Conservation (phyloP, 2,888 invertebrate genomes). For the Drosophila helvetica region DNA sequence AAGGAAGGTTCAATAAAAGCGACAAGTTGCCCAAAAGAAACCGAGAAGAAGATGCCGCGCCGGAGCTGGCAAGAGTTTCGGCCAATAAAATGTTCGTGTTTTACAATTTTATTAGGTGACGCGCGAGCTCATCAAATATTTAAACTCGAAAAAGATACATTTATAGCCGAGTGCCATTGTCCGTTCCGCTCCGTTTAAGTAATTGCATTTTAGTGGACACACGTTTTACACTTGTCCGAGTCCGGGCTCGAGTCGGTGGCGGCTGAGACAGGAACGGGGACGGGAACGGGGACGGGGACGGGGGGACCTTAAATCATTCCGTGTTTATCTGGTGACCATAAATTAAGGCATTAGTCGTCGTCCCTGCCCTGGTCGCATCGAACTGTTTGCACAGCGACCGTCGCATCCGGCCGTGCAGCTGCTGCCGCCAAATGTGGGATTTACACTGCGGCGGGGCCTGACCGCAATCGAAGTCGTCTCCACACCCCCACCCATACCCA, state of each 20-base stretch:
- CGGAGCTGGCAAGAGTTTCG: slow-evolving; percentile 21
- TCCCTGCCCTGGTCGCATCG: slow-evolving; percentile 65
- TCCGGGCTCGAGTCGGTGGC: neutral
- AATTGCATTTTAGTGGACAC: slow-evolving; percentile 75
- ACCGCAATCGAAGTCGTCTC: slow-evolving; percentile 64
- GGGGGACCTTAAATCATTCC: slow-evolving; percentile 67
- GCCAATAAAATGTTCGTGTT: slow-evolving; percentile 77
- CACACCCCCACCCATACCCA: slow-evolving; percentile 26
- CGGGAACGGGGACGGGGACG: too few relatives aligned
- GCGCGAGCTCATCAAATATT: slow-evolving; percentile 69
- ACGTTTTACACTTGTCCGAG: slow-evolving; percentile 57
- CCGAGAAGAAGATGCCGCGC: neutral
- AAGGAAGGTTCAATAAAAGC: slow-evolving; percentile 48
- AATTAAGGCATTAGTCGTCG: slow-evolving; percentile 72
- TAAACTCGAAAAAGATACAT: slow-evolving; percentile 49
- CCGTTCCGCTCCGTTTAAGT: slow-evolving; percentile 60
- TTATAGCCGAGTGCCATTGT: slow-evolving; percentile 43
- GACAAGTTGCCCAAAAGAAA: slow-evolving; percentile 32
- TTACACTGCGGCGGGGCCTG: slow-evolving; percentile 62
- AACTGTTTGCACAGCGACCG: slow-evolving; percentile 76
- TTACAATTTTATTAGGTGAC: slow-evolving; percentile 82
- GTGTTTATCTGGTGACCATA: slow-evolving; percentile 77
- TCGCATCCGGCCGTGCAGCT: slow-evolving; percentile 68
- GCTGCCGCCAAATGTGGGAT: slow-evolving; percentile 72
- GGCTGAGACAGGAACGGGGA: neutral